These are phyloP conservation scores for Pungitius pungitius DNA, from an alignment of 2,113 vertebrate genomes.

Conservation along the genomic window DNA sequence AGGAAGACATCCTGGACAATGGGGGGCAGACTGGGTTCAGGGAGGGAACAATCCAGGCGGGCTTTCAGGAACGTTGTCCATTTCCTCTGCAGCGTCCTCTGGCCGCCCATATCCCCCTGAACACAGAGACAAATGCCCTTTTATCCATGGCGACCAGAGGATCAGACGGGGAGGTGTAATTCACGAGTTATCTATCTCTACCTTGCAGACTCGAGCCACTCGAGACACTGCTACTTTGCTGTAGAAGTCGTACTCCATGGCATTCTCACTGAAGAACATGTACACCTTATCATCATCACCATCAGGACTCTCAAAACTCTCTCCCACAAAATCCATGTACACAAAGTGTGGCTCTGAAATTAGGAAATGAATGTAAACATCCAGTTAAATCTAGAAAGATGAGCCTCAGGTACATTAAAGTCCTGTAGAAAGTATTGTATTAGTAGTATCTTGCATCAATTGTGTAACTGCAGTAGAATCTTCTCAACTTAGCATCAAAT, in stretches of 20 bases:
- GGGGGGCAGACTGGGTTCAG: constrained; percentile 78
- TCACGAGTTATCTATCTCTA: constrained; percentile 26
- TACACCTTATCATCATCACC: constrained; percentile 85
- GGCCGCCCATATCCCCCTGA: constrained; percentile 83
- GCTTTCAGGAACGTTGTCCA: constrained; percentile 84
- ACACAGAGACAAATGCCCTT: constrained; percentile 20
- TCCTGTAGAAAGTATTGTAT: neutral
- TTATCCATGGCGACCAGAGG: constrained; percentile 10
- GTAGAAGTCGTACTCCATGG: constrained; percentile 85
- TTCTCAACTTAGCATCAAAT: neutral
- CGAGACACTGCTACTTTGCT: constrained; percentile 81
- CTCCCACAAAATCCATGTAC: constrained; percentile 79
- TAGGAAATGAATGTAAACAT: constrained; percentile 3
- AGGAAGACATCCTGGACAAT: constrained; percentile 84
- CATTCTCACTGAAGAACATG: constrained; percentile 86
- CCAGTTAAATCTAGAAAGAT: neutral
- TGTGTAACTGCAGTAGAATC: neutral
- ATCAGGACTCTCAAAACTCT: constrained; percentile 71
- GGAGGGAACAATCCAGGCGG: constrained; percentile 79
- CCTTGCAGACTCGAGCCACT: constrained; percentile 86
- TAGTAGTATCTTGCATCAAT: neutral
- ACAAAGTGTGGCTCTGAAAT: constrained; percentile 85
- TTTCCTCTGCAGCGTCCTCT: constrained; percentile 80
- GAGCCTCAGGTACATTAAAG: neutral
- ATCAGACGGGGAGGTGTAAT: neutral